Evolutionary conservation across 2,888 invertebrate species (phyloP).

Genomic region (Mythimna loreyi): DNA sequence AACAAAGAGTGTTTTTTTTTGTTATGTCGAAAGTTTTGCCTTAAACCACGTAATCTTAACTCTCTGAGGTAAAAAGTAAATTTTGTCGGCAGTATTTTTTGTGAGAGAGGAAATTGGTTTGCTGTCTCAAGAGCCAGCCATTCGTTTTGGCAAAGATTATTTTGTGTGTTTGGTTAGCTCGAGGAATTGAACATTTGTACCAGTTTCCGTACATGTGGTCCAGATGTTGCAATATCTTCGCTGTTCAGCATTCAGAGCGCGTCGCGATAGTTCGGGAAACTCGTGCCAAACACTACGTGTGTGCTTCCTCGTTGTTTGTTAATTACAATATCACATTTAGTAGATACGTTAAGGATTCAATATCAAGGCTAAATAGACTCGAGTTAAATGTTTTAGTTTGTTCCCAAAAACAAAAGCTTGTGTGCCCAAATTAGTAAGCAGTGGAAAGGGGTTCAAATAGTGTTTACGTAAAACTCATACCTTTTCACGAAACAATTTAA

Average conservation of each 20-base stretch:
- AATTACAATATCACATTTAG: conserved; percentile 53
- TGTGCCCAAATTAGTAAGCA: not conserved
- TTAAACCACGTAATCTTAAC: conserved; percentile 39
- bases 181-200: conserved; percentile 48
- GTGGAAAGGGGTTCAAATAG: not conserved
- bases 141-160: conserved; percentile 34
- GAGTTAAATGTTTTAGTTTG: conserved; percentile 13
- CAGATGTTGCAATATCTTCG: conserved; percentile 63
- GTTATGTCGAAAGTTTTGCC: conserved; percentile 31
- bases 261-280: conserved; percentile 64
- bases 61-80: conserved; percentile 27
- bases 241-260: conserved; percentile 58
- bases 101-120: conserved; percentile 19
- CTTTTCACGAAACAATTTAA: not conserved
- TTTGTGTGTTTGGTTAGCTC: conserved; percentile 32
- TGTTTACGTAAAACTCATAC: not conserved
- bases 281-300: conserved; percentile 55
- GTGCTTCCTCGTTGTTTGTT: conserved; percentile 46
- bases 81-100: conserved; percentile 29
- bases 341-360: conserved; percentile 20
- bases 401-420: not conserved
- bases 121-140: conserved; percentile 31
- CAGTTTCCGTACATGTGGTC: conserved; percentile 30
- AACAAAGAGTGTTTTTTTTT: conserved; percentile 48
- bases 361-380: conserved; percentile 28